phyloP scores from a whole-genome alignment of 2,113 vertebrate genomes.

The Sylvicapra grimmia region DNA sequence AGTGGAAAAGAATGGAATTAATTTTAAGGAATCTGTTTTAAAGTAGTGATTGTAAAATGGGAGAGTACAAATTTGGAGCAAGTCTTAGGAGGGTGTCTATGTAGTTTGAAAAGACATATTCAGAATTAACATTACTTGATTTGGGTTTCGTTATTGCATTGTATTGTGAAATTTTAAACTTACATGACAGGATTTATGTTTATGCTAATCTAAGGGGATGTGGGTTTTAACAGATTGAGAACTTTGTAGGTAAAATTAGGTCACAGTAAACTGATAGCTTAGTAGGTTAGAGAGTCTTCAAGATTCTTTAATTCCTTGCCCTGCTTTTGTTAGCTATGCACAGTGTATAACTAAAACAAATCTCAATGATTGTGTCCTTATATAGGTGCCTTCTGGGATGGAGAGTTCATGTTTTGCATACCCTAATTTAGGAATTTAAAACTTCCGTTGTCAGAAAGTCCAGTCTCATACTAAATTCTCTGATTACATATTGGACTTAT shows the following conservation, averaged over 20 bases:
- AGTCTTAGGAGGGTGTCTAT: background rate
- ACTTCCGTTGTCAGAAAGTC: background rate
- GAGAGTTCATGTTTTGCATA: background rate
- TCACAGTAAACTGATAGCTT: background rate
- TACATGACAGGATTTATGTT: background rate
- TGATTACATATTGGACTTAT: background rate
- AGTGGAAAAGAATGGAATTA: background rate
- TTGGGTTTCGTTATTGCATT: conserved; percentile 13
- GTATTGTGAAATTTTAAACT: background rate
- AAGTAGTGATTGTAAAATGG: background rate
- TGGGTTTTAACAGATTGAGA: background rate
- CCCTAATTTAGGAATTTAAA: background rate
- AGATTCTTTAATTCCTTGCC: conserved; percentile 1
- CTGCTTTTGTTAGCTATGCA: background rate
- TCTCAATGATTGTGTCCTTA: background rate
- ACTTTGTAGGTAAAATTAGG: background rate
- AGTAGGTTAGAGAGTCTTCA: background rate
- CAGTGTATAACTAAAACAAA: background rate
- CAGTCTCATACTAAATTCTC: background rate
- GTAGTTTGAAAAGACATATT: conserved; percentile 6
- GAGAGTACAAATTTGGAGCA: background rate
- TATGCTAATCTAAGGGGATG: background rate
- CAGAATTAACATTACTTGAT: background rate
- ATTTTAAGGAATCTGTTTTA: background rate
- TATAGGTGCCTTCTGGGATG: background rate